phyloP scores from a whole-genome alignment of 1,140 invertebrate genomes.

The Temnothorax curvispinosus region DNA sequence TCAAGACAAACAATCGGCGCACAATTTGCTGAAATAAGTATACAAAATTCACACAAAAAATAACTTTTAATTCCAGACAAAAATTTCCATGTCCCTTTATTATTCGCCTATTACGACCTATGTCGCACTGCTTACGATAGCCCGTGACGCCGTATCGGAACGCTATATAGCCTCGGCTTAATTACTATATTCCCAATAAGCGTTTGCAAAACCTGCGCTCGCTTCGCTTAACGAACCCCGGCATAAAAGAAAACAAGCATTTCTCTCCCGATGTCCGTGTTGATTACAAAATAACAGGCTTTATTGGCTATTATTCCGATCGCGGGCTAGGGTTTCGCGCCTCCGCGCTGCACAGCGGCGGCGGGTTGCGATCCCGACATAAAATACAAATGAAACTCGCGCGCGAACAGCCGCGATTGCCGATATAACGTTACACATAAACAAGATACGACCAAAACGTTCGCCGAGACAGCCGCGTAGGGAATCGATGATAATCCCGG shows the following conservation, averaged over 20 bases:
- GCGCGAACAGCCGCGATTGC: conserved; percentile 29
- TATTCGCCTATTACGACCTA: conserved; percentile 25
- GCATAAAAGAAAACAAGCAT: conserved; percentile 55
- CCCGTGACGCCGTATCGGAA: not conserved
- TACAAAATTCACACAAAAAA: too few species aligned
- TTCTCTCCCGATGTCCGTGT: conserved; percentile 15
- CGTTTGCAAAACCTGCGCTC: not conserved
- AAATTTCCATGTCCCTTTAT: conserved; percentile 2
- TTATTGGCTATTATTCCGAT: conserved; percentile 63
- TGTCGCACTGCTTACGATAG: not conserved
- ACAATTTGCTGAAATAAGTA: too few species aligned
- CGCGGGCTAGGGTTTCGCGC: conserved; percentile 26
- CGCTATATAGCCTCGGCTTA: conserved; percentile 11
- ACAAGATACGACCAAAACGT: conserved; percentile 22
- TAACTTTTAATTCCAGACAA: too few species aligned
- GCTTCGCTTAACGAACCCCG: conserved; percentile 27
- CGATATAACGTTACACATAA: conserved; percentile 64
- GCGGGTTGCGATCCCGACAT: conserved; percentile 15
- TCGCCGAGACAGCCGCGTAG: not conserved
- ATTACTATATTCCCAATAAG: conserved; percentile 50
- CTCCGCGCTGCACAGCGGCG: not conserved
- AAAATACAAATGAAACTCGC: conserved; percentile 47
- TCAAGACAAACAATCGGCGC: too few species aligned
- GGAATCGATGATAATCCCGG: conserved; percentile 39
- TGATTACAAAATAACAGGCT: conserved; percentile 61